A percentile compares a stretch with the other conserved stretches of the same genome.
phyloP scores from a whole-genome alignment of 2,113 vertebrate genomes.

The Cyprinodon tularosa region DNA sequence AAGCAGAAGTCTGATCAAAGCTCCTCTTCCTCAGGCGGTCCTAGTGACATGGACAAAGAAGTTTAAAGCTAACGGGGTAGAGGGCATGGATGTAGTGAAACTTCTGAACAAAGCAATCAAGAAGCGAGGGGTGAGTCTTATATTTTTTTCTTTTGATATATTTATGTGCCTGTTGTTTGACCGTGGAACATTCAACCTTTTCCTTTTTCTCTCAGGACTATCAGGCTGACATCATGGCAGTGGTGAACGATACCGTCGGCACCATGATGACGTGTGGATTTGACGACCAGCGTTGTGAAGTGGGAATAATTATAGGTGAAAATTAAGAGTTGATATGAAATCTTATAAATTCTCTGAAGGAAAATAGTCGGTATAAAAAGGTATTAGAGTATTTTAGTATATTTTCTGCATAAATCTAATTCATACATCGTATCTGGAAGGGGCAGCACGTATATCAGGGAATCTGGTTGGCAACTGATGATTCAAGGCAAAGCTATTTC shows the following conservation, averaged over 20 bases:
- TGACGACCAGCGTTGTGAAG: slow-evolving; percentile 96
- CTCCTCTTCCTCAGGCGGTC: slow-evolving; percentile 79
- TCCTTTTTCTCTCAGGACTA: slow-evolving; percentile 84
- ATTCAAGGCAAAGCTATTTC: no score
- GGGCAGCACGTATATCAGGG: no score
- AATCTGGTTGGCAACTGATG: no score
- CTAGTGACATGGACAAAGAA: slow-evolving; percentile 96
- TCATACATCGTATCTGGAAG: neutral
- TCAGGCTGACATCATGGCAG: slow-evolving; percentile 94
- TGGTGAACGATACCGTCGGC: slow-evolving; percentile 95
- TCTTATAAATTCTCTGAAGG: neutral
- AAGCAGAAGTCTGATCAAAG: neutral
- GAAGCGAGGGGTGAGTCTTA: slow-evolving; percentile 89
- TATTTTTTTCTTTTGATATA: neutral
- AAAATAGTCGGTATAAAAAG: neutral
- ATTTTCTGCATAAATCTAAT: neutral
- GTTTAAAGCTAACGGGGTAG: slow-evolving; percentile 94
- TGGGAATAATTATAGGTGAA: slow-evolving; percentile 93
- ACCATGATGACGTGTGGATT: slow-evolving; percentile 99
- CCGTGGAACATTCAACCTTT: neutral
- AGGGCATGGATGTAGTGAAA: slow-evolving; percentile 92
- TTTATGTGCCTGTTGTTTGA: neutral
- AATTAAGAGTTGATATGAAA: neutral
- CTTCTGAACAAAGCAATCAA: slow-evolving; percentile 95
- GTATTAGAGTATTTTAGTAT: neutral